These are phyloP conservation scores for Branchinecta lynchi DNA, from an alignment of 1,140 invertebrate genomes.

Conservation along the genomic window DNA sequence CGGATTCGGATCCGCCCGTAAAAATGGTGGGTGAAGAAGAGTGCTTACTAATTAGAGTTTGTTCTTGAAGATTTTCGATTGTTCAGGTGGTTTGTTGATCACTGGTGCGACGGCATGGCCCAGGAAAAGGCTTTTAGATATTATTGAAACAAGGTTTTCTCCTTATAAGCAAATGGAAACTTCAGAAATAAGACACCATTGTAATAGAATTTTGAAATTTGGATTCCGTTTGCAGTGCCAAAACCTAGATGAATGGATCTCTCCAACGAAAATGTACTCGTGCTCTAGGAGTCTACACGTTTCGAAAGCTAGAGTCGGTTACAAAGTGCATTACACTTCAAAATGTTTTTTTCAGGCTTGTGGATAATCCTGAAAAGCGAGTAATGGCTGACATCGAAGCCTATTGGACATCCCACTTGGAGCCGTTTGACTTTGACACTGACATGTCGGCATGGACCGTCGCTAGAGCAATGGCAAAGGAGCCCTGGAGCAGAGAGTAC, in stretches of 20 bases:
- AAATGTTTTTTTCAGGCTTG: neutral
- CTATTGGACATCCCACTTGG: constrained; percentile 29
- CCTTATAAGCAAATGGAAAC: neutral
- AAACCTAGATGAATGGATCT: no score
- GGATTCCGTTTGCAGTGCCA: no score
- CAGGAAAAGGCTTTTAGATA: neutral
- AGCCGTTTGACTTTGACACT: constrained; percentile 45
- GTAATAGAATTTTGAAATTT: neutral
- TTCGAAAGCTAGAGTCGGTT: no score
- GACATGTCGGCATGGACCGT: constrained; percentile 42
- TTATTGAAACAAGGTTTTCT: neutral
- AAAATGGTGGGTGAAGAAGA: no score
- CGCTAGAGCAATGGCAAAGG: constrained; percentile 43
- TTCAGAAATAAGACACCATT: neutral
- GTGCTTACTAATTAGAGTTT: no score
- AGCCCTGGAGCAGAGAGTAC: constrained; percentile 46
- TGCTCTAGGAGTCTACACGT: no score
- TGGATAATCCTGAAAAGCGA: constrained; percentile 16
- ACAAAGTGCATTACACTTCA: no score
- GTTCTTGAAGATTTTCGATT: no score
- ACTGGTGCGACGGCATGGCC: neutral
- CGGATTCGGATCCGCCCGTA: no score
- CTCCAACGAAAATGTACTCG: no score
- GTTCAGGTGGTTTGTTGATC: no score
- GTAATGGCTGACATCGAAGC: constrained; percentile 30